Evolutionary conservation across 1,140 invertebrate species (phyloP).

Genomic region (Pseudobourletiella spinata): DNA sequence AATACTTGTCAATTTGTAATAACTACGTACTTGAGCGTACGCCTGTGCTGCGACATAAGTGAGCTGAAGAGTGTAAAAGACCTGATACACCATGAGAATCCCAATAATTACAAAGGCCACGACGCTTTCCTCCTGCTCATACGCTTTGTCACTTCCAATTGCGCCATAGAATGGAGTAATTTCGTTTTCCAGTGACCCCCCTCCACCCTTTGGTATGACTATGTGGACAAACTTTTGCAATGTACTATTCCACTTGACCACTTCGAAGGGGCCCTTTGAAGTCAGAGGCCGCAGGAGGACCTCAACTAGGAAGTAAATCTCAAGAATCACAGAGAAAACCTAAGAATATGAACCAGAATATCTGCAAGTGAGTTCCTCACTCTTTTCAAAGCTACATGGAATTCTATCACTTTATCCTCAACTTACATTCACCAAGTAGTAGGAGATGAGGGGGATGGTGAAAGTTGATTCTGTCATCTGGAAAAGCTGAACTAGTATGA

Average conservation of each 20-base stretch:
- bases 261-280: background rate
- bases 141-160: background rate
- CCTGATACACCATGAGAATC: background rate
- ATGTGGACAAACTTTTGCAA: background rate
- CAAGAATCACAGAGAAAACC: background rate
- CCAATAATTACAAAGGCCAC: background rate
- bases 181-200: too few species aligned
- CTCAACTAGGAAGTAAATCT: background rate
- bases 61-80: background rate
- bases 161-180: background rate
- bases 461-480: constrained; percentile 28
- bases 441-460: constrained; percentile 1
- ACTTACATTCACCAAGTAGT: constrained; percentile 16
- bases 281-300: background rate
- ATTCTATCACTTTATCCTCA: too few species aligned
- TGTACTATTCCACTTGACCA: background rate
- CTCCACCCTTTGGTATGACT: too few species aligned
- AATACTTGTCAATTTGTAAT: background rate
- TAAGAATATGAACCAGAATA: too few species aligned
- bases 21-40: background rate
- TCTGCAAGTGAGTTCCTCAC: too few species aligned
- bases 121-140: background rate
- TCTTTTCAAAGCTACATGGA: too few species aligned
- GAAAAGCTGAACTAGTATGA: constrained; percentile 23
- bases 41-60: background rate